Conservation (phyloP, 2,888 invertebrate species). For the Macrophya annulata region DNA sequence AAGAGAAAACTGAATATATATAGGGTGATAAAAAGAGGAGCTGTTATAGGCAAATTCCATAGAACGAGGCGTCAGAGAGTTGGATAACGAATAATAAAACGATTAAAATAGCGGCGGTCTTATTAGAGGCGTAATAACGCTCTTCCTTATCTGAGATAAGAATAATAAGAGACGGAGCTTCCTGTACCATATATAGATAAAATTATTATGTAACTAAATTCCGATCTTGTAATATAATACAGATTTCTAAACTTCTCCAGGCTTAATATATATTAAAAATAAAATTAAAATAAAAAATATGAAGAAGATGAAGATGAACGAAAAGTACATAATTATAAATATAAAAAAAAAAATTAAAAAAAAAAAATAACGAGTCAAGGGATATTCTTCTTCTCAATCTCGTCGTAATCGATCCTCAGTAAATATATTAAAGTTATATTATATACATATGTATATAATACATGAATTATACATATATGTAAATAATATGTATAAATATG, state of each 20-base stretch:
- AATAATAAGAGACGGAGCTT: not conserved
- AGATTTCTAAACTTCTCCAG: not conserved
- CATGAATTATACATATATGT: not conserved
- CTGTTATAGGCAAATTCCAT: conserved; percentile 5
- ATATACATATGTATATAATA: not conserved
- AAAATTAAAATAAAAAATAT: not conserved
- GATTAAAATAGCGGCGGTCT: conserved; percentile 29
- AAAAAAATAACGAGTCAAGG: not conserved
- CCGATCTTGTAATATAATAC: conserved; percentile 13
- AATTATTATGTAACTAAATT: conserved; percentile 8
- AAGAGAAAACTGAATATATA: not conserved
- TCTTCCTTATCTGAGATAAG: conserved; percentile 26
- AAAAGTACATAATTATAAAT: not conserved
- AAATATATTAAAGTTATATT: not conserved
- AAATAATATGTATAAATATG: not conserved
- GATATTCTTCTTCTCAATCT: not conserved
- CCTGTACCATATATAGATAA: not conserved
- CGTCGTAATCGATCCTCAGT: not conserved
- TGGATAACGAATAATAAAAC: conserved; percentile 42
- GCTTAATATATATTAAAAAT: not conserved
- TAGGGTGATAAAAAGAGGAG: conserved; percentile 40
- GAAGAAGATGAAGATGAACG: not conserved
- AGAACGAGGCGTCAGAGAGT: conserved; percentile 28
- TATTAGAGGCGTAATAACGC: not conserved
- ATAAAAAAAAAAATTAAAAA: not conserved